These are phyloP conservation scores for Nannospalax galili DNA, from an alignment of 2,113 vertebrate genomes.

Conservation along the genomic window DNA sequence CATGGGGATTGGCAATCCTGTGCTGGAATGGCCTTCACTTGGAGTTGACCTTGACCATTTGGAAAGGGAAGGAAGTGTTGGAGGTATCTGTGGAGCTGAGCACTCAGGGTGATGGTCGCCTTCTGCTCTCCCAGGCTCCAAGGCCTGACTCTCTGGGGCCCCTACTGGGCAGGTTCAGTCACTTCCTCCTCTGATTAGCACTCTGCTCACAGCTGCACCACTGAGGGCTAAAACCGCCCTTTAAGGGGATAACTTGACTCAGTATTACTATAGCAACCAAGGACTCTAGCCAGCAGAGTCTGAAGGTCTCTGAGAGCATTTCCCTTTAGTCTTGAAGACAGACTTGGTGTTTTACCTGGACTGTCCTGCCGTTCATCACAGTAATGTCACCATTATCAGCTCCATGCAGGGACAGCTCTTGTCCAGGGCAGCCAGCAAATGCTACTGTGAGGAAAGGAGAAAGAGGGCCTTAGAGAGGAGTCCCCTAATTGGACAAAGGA, in stretches of 20 bases:
- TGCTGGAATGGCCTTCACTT: background rate
- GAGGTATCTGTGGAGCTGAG: background rate
- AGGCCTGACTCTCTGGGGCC: background rate
- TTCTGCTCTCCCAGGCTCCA: background rate
- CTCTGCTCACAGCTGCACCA: fast-evolving
- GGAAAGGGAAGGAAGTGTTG: background rate
- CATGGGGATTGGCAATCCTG: background rate
- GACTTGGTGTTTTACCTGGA: conserved; percentile 25
- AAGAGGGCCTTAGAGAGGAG: background rate
- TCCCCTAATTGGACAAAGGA: background rate
- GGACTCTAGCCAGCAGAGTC: background rate
- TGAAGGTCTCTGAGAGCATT: background rate
- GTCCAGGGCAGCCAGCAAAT: conserved; percentile 35
- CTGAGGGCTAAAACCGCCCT: background rate
- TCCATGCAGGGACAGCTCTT: background rate
- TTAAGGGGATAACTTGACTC: background rate
- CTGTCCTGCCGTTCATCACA: background rate
- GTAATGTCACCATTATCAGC: background rate
- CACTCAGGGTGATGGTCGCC: too few relatives aligned
- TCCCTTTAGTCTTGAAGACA: background rate
- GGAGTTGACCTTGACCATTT: background rate
- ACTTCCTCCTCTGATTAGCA: background rate
- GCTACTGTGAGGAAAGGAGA: conserved; percentile 44
- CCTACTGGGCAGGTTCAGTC: background rate
- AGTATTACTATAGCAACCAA: fast-evolving